Evolutionary conservation across 2,113 vertebrate species (phyloP).

Genomic region (Eidolon helvum): DNA sequence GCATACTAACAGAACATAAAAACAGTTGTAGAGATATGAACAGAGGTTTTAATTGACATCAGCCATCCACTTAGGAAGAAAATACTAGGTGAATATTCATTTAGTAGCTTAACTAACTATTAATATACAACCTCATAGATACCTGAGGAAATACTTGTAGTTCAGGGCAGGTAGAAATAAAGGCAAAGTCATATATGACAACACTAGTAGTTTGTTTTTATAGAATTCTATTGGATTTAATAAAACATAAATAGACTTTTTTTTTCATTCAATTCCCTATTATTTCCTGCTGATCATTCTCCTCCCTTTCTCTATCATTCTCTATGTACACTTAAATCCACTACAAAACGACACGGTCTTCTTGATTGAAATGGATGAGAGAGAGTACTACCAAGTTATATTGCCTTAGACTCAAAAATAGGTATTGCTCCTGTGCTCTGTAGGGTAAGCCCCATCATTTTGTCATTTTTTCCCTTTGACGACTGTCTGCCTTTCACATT

Average conservation of each 20-base stretch:
- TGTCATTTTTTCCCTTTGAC: background rate
- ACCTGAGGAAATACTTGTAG: background rate
- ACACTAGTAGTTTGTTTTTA: background rate
- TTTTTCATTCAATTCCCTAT: background rate
- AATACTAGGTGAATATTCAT: background rate
- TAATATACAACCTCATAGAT: background rate
- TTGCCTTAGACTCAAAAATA: background rate
- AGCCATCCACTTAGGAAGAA: background rate
- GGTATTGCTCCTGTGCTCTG: background rate
- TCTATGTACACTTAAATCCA: background rate
- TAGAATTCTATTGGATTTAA: background rate
- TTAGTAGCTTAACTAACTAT: background rate
- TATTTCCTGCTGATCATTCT: background rate
- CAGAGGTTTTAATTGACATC: background rate
- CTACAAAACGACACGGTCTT: background rate
- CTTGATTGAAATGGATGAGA: background rate
- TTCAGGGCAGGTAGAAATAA: background rate
- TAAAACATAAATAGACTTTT: background rate
- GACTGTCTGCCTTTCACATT: background rate
- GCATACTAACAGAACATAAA: background rate
- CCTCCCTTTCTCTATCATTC: background rate
- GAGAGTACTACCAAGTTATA: background rate
- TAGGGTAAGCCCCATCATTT: background rate
- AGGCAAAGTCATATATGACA: background rate
- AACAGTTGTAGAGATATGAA: background rate